Evolutionary conservation across 2,797 vertebrate species (phyloP), one percentile per base, ranked within the genome.

Genomic region (Coendou prehensilis): DNA sequence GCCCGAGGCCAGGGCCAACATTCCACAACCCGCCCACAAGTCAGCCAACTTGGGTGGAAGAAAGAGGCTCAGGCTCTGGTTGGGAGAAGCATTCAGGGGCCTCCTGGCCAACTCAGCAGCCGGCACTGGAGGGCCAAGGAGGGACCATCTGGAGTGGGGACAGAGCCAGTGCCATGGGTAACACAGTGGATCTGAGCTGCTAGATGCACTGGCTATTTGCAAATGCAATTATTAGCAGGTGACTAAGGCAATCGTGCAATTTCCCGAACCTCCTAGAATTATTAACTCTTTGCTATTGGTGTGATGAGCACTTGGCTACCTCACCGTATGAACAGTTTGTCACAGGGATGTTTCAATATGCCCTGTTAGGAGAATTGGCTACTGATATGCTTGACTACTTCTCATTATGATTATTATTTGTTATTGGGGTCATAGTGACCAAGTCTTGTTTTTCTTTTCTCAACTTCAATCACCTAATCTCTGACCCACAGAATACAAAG

Each of bases 71-170:
- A 3, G 87, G 85, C 63, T 56, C 54, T 14, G 80, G 83, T 10
- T 13, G 87, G 88, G 85, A 67, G 57, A 14, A n/a, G 87, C 63
- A 41, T 6, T 0, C 2, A 4, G 73, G 17, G 3, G 79, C 63
- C 76, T 93, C 91, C 64, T 1, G 33, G 97, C 93, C 94, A 87
- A 78, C 52, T 17, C 23, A 2, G 95, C 87, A 85, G 96, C 76
- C 0, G 1, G 89, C 57, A 6, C 76, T 2, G 71, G 76, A 15
- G 61, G 86, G 80, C 54, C 6, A 28, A 73, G 87, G 57, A 82
- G 63, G 78, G 82, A 64, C 95, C 97, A 95, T 92, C 96, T 96
- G 97, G 87, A 92, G 61, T 2, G 5, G 78, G 59, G 88, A 61
- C 41, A 28, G 28, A n/a, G 95, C 89, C 95, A 94, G 57, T 0